Percentiles rank a stretch among this genome's conserved stretches.
Conservation (phyloP, 2,888 invertebrate genomes). For the Aspidiotus rigidus region DNA sequence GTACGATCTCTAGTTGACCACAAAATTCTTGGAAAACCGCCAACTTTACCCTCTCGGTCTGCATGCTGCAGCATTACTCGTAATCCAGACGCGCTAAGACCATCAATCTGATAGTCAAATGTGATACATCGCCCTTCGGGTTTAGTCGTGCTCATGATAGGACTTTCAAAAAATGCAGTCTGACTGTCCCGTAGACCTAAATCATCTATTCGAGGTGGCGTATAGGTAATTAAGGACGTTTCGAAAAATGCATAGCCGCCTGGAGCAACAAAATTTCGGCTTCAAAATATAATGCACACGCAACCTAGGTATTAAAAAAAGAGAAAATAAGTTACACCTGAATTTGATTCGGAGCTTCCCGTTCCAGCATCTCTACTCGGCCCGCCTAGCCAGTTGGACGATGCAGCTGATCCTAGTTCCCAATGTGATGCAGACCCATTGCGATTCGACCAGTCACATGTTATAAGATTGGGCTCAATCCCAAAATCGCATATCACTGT, state of each 20-base stretch:
- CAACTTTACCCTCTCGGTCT: conserved; percentile 41
- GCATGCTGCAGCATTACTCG: conserved; percentile 46
- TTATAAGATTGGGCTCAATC: conserved; percentile 42
- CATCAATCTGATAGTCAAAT: conserved; percentile 49
- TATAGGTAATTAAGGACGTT: conserved; percentile 45
- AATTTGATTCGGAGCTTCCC: conserved; percentile 37
- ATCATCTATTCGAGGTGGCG: conserved; percentile 40
- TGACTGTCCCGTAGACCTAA: conserved; percentile 42
- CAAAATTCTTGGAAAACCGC: conserved; percentile 45
- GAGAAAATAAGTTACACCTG: too few species aligned
- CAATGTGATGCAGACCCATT: conserved; percentile 44
- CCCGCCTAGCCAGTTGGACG: conserved; percentile 48
- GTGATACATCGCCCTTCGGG: conserved; percentile 47
- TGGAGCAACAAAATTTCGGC: conserved; percentile 30
- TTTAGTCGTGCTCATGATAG: conserved; percentile 45
- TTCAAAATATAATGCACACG: neutral
- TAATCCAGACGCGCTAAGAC: conserved; percentile 49
- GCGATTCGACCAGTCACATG: conserved; percentile 46
- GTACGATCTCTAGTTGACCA: conserved; percentile 50
- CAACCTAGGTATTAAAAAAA: neutral
- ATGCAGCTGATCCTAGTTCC: conserved; percentile 45
- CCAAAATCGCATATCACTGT: conserved; percentile 45
- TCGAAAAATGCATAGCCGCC: conserved; percentile 50
- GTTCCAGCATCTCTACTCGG: conserved; percentile 45
- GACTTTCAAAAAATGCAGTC: conserved; percentile 45